Conservation (phyloP, 1,140 invertebrate genomes). For the Lepidurus arcticus region DNA sequence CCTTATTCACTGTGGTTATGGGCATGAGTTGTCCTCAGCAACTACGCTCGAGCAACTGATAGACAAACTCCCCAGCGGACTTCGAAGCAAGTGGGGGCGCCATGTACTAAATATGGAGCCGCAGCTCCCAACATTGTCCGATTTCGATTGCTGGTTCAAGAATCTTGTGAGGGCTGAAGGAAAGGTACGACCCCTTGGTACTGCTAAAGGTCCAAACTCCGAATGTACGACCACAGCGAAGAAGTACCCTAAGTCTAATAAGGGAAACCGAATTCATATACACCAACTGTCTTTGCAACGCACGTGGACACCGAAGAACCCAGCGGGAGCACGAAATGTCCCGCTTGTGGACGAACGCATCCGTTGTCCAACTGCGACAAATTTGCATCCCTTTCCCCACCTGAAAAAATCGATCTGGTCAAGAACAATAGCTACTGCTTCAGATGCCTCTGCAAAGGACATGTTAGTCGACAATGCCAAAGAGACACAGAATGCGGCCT, state of each 20-base stretch:
- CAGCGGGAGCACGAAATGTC: neutral
- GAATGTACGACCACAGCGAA: neutral
- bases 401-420: neutral
- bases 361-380: neutral
- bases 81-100: too few relatives aligned
- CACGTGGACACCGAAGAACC: neutral
- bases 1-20: neutral
- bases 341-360: neutral
- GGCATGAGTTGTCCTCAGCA: neutral
- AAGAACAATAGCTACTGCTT: conserved; percentile 25
- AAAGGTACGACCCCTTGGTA: too few relatives aligned
- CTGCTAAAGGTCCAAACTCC: too few relatives aligned
- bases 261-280: neutral
- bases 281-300: neutral
- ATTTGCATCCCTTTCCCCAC: neutral
- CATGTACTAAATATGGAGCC: too few relatives aligned
- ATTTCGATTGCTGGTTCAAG: too few relatives aligned
- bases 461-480: neutral
- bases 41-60: neutral
- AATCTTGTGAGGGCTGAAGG: too few relatives aligned
- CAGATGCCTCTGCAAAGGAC: conserved; percentile 17
- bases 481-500: neutral
- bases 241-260: neutral
- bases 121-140: too few relatives aligned
- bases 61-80: too few relatives aligned